Percentiles rank a stretch among this genome's conserved stretches.
Conservation (phyloP, 2,888 invertebrate species). For the Alloscopus bannaensis region DNA sequence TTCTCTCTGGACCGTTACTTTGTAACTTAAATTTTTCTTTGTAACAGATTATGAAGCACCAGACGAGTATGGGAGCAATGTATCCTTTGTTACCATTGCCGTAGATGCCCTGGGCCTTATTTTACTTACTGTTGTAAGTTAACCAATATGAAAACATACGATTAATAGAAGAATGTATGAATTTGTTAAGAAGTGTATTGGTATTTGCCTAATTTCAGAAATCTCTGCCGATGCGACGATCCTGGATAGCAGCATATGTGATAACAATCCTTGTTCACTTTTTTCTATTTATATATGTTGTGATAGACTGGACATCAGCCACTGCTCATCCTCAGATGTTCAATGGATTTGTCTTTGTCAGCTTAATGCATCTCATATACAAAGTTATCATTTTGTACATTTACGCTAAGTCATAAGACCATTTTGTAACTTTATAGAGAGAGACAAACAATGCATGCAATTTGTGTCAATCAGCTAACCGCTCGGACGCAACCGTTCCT, state of each 20-base stretch:
- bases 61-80: constrained; percentile 48
- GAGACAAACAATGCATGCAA: constrained; percentile 8
- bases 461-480: neutral
- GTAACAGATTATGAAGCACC: constrained; percentile 45
- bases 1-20: neutral
- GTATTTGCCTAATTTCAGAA: constrained; percentile 32
- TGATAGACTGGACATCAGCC: constrained; percentile 65
- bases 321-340: constrained; percentile 64
- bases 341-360: constrained; percentile 63
- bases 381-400: constrained; percentile 62
- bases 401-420: constrained; percentile 58
- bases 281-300: constrained; percentile 60
- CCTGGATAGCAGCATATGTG: constrained; percentile 64
- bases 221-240: constrained; percentile 42
- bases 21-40: neutral
- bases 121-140: constrained; percentile 51
- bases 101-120: constrained; percentile 61
- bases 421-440: constrained; percentile 46
- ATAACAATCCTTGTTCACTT: constrained; percentile 64
- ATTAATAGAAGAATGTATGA: neutral
- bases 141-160: neutral
- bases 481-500: neutral
- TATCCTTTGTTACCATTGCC: constrained; percentile 54
- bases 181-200: constrained; percentile 6
- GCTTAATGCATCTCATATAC: constrained; percentile 61